Conservation (phyloP, 1,140 invertebrate genomes). For the Heliothis subflexa region DNA sequence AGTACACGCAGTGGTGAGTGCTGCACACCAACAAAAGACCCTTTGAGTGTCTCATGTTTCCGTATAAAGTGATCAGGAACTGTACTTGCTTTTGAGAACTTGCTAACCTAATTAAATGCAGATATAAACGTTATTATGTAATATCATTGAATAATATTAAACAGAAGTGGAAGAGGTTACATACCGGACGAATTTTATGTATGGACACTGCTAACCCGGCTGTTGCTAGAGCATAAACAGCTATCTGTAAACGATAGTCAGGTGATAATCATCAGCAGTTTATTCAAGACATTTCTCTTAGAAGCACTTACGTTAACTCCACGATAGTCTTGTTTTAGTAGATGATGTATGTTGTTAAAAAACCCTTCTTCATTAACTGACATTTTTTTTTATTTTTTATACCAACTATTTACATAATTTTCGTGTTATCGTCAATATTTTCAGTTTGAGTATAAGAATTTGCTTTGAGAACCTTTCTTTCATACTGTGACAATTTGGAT, state of each 20-base stretch:
- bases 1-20: slow-evolving; percentile 77
- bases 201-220: slow-evolving; percentile 80
- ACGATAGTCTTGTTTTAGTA: slow-evolving; percentile 79
- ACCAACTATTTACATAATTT: slow-evolving; percentile 70
- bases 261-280: slow-evolving; percentile 52
- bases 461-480: slow-evolving; percentile 56
- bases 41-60: slow-evolving; percentile 76
- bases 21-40: slow-evolving; percentile 76
- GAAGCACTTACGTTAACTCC: slow-evolving; percentile 76
- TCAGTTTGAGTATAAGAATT: slow-evolving; percentile 58
- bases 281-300: slow-evolving; percentile 25
- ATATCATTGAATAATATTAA: slow-evolving; percentile 51
- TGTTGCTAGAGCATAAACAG: slow-evolving; percentile 82
- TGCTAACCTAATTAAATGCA: slow-evolving; percentile 79
- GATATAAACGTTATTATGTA: slow-evolving; percentile 63
- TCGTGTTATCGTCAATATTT: slow-evolving; percentile 77
- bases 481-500: slow-evolving; percentile 25
- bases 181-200: slow-evolving; percentile 84
- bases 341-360: slow-evolving; percentile 69
- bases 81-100: slow-evolving; percentile 83
- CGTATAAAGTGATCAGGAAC: slow-evolving; percentile 82
- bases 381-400: slow-evolving; percentile 68
- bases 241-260: slow-evolving; percentile 79
- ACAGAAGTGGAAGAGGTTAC: slow-evolving; percentile 26
- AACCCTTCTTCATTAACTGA: slow-evolving; percentile 69